Conservation (phyloP, 2,888 invertebrate species). For the Hyppa rectilinea region DNA sequence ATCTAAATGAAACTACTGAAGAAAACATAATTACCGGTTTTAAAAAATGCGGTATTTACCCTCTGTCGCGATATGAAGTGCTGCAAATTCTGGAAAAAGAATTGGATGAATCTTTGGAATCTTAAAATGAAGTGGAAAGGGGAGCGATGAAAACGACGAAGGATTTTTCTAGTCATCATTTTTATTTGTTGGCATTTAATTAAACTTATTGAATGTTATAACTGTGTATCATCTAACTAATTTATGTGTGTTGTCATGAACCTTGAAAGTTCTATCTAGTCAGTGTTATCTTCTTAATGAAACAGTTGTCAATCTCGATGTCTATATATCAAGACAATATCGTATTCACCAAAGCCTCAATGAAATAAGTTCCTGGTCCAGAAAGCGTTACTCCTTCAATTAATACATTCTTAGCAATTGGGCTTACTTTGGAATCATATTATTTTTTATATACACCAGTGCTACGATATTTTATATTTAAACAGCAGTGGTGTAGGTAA, state of each 20-base stretch:
- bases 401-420: background rate
- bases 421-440: background rate
- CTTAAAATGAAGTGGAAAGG: background rate
- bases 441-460: conserved; percentile 5
- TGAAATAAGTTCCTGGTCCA: background rate
- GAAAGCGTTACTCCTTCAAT: background rate
- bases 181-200: background rate
- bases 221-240: background rate
- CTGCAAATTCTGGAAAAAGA: conserved; percentile 18
- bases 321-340: background rate
- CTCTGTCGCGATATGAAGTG: conserved; percentile 25
- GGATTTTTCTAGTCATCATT: background rate
- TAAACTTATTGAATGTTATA: background rate
- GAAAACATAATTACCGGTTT: conserved; percentile 27
- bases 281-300: background rate
- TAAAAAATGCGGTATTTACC: conserved; percentile 24
- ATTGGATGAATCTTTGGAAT: background rate
- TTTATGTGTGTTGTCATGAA: background rate
- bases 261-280: background rate
- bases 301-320: background rate
- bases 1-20: conserved; percentile 11
- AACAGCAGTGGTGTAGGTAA: background rate
- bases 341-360: background rate
- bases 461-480: background rate
- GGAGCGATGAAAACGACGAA: background rate